A percentile compares a stretch with the other conserved stretches of the same genome.
phyloP scores from a whole-genome alignment of 1,140 invertebrate genomes.

The Bombus superbus region DNA sequence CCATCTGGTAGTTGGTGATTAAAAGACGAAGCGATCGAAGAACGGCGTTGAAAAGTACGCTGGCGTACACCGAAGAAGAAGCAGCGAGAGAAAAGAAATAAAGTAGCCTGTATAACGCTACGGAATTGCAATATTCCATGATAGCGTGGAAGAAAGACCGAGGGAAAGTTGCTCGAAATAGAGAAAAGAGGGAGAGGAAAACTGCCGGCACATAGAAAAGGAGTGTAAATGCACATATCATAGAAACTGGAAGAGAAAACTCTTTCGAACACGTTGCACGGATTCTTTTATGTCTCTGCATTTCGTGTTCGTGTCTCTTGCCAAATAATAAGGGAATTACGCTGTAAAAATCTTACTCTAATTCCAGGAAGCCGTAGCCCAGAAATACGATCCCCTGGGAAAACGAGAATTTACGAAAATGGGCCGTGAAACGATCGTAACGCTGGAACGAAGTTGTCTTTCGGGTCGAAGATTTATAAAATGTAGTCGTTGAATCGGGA shows the following conservation, averaged over 20 bases:
- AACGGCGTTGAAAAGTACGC: background rate
- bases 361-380: background rate
- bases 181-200: slow-evolving; percentile 16
- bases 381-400: background rate
- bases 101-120: background rate
- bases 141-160: background rate
- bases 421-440: background rate
- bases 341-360: slow-evolving; percentile 10
- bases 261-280: slow-evolving; percentile 14
- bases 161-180: background rate
- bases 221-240: slow-evolving; percentile 10
- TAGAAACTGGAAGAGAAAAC: slow-evolving; percentile 36
- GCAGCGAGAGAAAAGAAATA: background rate
- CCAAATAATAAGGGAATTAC: slow-evolving; percentile 42
- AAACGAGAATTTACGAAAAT: background rate
- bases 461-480: background rate
- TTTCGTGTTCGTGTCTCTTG: background rate
- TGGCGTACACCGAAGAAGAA: background rate
- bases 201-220: background rate
- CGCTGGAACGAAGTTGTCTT: background rate
- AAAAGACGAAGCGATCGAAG: background rate
- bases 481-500: background rate
- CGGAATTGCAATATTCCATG: slow-evolving; percentile 41
- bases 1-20: background rate
- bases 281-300: slow-evolving; percentile 38